A percentile compares a stretch with the other conserved stretches of the same genome.
These are phyloP conservation scores for Papilio glaucus DNA, from an alignment of 1,140 invertebrate genomes.

Conservation along the genomic window DNA sequence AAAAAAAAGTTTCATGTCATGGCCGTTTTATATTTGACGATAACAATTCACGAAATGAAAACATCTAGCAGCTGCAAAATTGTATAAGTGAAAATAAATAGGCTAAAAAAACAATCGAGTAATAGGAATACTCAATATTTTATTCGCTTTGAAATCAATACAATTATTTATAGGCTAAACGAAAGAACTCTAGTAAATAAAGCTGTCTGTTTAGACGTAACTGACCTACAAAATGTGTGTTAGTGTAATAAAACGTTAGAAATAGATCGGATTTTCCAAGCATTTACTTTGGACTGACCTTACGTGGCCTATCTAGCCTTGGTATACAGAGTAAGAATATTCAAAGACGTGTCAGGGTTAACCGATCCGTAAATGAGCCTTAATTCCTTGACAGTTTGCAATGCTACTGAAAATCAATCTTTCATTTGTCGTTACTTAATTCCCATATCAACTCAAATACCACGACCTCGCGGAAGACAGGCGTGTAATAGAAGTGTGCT, in stretches of 20 bases:
- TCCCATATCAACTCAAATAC: no score
- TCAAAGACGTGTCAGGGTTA: neutral
- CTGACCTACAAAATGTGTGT: constrained; percentile 47
- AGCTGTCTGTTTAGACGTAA: constrained; percentile 49
- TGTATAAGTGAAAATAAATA: constrained; percentile 3
- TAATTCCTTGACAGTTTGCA: neutral
- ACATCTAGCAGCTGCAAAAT: neutral
- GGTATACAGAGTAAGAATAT: neutral
- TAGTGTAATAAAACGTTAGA: constrained; percentile 21
- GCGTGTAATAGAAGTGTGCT: no score
- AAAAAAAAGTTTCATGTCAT: neutral
- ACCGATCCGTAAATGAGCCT: no score
- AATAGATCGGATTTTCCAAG: constrained; percentile 17
- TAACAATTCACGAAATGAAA: constrained; percentile 15
- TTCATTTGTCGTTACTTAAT: no score
- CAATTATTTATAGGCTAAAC: constrained; percentile 20
- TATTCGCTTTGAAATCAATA: neutral
- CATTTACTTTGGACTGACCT: neutral
- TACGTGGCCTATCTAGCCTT: constrained; percentile 9
- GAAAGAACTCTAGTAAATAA: constrained; percentile 40
- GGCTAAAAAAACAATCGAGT: neutral
- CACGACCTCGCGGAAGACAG: no score
- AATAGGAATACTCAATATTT: neutral
- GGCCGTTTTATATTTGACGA: neutral
- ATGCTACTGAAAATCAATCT: neutral